Conservation (phyloP, 35 echinoderm and acorn worm species). For the Lytechinus variegatus region DNA sequence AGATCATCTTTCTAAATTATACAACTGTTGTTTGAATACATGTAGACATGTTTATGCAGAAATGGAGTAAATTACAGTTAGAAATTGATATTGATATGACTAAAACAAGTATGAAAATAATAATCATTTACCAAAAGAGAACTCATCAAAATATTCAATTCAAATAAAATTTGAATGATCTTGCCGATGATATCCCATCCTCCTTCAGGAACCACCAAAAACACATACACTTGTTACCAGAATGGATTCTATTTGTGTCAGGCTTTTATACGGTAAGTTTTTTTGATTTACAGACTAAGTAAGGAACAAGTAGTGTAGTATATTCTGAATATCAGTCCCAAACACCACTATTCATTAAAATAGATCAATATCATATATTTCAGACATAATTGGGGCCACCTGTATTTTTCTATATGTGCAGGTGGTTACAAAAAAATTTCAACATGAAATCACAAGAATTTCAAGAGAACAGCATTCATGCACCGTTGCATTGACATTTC, state of each 20-base stretch:
- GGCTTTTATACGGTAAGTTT: neutral
- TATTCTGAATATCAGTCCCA: neutral
- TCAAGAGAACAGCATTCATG: neutral
- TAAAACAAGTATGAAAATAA: too few species aligned
- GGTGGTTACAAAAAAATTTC: neutral
- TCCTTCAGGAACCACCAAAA: neutral
- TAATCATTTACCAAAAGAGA: too few species aligned
- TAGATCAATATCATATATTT: neutral
- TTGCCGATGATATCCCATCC: neutral
- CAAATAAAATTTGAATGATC: too few species aligned
- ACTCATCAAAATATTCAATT: too few species aligned
- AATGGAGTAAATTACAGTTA: too few species aligned
- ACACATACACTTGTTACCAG: neutral
- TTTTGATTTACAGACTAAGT: neutral
- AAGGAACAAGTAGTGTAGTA: neutral
- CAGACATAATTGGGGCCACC: neutral
- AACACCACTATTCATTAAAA: neutral
- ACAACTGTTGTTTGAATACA: too few species aligned
- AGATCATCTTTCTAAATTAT: too few species aligned
- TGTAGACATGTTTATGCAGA: too few species aligned
- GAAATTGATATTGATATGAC: too few species aligned
- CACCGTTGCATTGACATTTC: neutral
- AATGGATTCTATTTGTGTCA: neutral
- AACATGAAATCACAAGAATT: neutral
- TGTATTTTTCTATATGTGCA: neutral